A percentile compares a stretch with the other conserved stretches of the same genome.
phyloP scores from a whole-genome alignment of 2,797 vertebrate species.

The Periophthalmus magnuspinnatus region DNA sequence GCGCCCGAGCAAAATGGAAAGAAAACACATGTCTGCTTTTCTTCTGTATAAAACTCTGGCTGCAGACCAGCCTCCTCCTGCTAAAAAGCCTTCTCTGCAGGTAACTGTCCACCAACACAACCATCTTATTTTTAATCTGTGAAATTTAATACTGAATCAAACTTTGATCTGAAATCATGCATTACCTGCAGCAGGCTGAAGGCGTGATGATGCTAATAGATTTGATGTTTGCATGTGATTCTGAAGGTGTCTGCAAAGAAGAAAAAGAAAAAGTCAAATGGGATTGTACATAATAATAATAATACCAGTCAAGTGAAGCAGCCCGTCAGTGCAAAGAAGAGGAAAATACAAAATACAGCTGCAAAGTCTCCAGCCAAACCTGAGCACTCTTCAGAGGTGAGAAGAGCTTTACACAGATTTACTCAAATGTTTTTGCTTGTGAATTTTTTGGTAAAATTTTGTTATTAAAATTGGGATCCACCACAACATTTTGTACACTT shows the following conservation, averaged over 20 bases:
- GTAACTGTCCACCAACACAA: slow-evolving; percentile 39
- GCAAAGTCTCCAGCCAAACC: slow-evolving; percentile 7
- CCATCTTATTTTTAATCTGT: background rate
- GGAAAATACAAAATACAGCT: slow-evolving; percentile 43
- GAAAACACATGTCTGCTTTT: slow-evolving; percentile 78
- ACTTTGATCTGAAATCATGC: background rate
- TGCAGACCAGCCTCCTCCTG: slow-evolving; percentile 15
- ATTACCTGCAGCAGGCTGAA: background rate
- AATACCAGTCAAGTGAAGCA: slow-evolving; percentile 30
- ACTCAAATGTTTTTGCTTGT: background rate
- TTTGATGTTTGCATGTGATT: background rate
- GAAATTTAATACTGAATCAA: background rate
- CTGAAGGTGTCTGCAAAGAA: slow-evolving; percentile 60
- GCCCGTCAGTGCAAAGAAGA: slow-evolving; percentile 57
- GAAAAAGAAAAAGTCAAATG: slow-evolving; percentile 66
- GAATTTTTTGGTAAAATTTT: background rate
- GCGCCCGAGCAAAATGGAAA: slow-evolving; percentile 59
- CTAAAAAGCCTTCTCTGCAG: slow-evolving; percentile 39
- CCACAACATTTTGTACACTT: too few species aligned
- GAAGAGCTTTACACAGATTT: background rate
- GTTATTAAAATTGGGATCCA: too few species aligned
- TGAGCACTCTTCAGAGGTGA: background rate
- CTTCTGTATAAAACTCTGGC: slow-evolving; percentile 65
- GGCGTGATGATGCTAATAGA: background rate
- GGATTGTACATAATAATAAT: slow-evolving; percentile 16